A percentile compares a stretch with the other conserved stretches of the same genome.
Evolutionary conservation across 2,888 invertebrate species (phyloP).

Genomic region (Odontocerum albicorne): DNA sequence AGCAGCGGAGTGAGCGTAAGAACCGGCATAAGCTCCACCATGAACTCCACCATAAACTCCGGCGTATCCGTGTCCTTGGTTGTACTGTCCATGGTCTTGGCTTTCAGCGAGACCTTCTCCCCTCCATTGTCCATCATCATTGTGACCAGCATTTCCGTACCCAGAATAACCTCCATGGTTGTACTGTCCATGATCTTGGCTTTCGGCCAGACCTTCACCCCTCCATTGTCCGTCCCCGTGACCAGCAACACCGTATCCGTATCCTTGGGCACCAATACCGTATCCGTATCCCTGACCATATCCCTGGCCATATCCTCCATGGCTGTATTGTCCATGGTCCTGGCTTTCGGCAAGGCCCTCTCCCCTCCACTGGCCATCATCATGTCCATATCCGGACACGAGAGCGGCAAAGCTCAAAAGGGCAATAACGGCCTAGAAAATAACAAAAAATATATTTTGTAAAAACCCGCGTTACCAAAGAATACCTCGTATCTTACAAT

Average conservation of each 20-base stretch:
- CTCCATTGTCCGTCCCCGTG: constrained; percentile 17
- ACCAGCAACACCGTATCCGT: constrained; percentile 10
- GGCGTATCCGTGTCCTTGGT: constrained; percentile 56
- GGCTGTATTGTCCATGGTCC: constrained; percentile 21
- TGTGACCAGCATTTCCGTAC: constrained; percentile 3
- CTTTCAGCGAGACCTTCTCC: constrained; percentile 23
- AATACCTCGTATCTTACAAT: too few relatives aligned
- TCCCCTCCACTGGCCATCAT: constrained; percentile 25
- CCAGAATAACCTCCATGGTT: constrained; percentile 3
- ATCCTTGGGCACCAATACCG: constrained; percentile 12
- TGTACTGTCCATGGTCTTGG: constrained; percentile 20
- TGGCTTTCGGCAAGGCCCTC: constrained; percentile 26
- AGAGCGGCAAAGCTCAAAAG: too few relatives aligned
- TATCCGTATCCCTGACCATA: constrained; percentile 12
- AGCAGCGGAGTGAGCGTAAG: too few relatives aligned
- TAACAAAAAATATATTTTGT: too few relatives aligned
- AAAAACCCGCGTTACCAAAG: too few relatives aligned
- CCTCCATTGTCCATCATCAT: constrained; percentile 25
- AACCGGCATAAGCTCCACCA: too few relatives aligned
- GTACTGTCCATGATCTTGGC: constrained; percentile 12
- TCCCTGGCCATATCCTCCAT: too few relatives aligned
- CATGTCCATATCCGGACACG: too few relatives aligned
- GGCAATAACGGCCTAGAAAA: too few relatives aligned
- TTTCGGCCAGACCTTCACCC: constrained; percentile 16
- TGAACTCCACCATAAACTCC: neutral